These are phyloP conservation scores for Asbolus verrucosus DNA, from an alignment of 1,140 invertebrate species.

Conservation along the genomic window DNA sequence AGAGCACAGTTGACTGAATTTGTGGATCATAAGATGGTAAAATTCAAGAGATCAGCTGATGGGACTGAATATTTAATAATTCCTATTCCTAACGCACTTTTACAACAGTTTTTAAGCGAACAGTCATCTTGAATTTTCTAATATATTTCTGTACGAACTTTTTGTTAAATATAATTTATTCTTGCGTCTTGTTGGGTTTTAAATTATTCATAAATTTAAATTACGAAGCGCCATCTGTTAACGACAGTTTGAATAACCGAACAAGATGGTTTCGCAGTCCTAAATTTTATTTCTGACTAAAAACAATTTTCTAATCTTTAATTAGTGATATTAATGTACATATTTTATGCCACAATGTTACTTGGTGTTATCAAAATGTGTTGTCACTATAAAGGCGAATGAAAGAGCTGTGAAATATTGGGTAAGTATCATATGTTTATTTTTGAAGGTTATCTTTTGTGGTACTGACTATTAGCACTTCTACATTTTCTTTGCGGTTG, in stretches of 20 bases:
- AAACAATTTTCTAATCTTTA: background rate
- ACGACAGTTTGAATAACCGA: background rate
- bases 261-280: slow-evolving; percentile 34
- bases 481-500: no score
- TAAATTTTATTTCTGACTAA: slow-evolving; percentile 32
- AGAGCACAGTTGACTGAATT: slow-evolving; percentile 93
- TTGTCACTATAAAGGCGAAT: background rate
- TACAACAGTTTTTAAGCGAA: slow-evolving; percentile 82
- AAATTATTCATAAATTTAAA: background rate
- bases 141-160: no score
- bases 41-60: slow-evolving; percentile 80
- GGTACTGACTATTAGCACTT: slow-evolving; percentile 8
- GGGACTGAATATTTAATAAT: slow-evolving; percentile 85
- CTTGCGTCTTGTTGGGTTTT: background rate
- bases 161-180: no score
- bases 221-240: slow-evolving; percentile 5
- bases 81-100: slow-evolving; percentile 78
- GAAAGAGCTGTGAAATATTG: slow-evolving; percentile 10
- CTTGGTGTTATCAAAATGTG: slow-evolving; percentile 1
- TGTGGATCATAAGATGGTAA: slow-evolving; percentile 91
- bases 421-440: slow-evolving; percentile 44
- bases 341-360: slow-evolving; percentile 15
- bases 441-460: slow-evolving; percentile 46
- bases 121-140: slow-evolving; percentile 42
- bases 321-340: slow-evolving; percentile 6